These are phyloP conservation scores for Excalfactoria chinensis DNA, from an alignment of 2,113 vertebrate species.

Conservation along the genomic window DNA sequence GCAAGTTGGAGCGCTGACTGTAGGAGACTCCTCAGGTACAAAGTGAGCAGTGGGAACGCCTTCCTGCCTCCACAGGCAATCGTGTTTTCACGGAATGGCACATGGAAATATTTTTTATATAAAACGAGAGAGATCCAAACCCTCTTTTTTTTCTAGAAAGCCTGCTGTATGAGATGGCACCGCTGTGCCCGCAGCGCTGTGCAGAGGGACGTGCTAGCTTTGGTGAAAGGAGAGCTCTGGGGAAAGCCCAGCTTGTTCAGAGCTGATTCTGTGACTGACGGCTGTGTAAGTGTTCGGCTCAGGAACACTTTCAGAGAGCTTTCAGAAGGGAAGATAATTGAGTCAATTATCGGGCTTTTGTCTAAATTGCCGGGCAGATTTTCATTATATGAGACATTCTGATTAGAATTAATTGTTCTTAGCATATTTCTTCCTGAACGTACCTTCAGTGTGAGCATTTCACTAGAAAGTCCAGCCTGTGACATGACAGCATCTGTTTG, in stretches of 20 bases:
- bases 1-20: background rate
- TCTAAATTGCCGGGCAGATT: constrained; percentile 59
- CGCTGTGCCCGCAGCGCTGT: background rate
- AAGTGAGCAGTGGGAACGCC: background rate
- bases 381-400: constrained; percentile 55
- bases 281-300: background rate
- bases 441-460: background rate
- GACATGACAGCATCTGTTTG: background rate
- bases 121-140: background rate
- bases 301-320: background rate
- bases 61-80: background rate
- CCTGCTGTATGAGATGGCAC: background rate
- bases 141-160: background rate
- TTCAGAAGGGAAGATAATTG: constrained; percentile 62
- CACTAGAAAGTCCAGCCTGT: background rate
- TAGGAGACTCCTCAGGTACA: background rate
- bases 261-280: constrained; percentile 22
- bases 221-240: constrained; percentile 1
- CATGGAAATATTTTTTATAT: background rate
- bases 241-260: constrained; percentile 25
- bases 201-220: background rate
- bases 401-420: constrained; percentile 67
- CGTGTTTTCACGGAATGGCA: fast-evolving
- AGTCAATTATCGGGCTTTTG: constrained; percentile 59
- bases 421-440: background rate